These are phyloP conservation scores for Mythimna lalbum DNA, from an alignment of 2,888 invertebrate species.

Conservation along the genomic window DNA sequence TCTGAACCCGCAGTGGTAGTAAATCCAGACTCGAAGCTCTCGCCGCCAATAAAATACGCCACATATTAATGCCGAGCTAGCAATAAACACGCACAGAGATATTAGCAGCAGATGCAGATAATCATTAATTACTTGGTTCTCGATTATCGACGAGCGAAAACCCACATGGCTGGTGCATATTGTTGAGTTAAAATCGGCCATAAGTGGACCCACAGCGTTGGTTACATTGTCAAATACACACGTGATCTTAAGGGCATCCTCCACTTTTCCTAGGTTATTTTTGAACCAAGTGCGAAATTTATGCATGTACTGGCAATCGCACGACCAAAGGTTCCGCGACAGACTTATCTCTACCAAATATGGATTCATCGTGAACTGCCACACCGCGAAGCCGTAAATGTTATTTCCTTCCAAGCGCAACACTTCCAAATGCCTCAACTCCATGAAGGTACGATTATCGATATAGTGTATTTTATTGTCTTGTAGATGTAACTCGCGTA, in stretches of 20 bases:
- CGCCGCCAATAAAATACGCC: constrained; percentile 95
- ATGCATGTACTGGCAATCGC: constrained; percentile 96
- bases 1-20: constrained; percentile 95
- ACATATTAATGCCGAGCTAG: constrained; percentile 94
- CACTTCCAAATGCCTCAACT: constrained; percentile 95
- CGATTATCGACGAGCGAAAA: constrained; percentile 93
- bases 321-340: constrained; percentile 97
- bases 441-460: constrained; percentile 96
- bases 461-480: constrained; percentile 95
- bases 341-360: constrained; percentile 96
- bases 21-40: constrained; percentile 96
- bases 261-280: constrained; percentile 94
- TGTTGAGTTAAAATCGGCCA: constrained; percentile 95
- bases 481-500: constrained; percentile 96
- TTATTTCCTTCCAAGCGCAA: constrained; percentile 96
- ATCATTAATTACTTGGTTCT: constrained; percentile 95
- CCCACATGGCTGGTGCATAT: constrained; percentile 94
- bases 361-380: constrained; percentile 96
- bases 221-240: constrained; percentile 94
- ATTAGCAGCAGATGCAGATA: constrained; percentile 95
- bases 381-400: constrained; percentile 95
- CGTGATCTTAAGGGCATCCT: constrained; percentile 94
- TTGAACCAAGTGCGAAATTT: constrained; percentile 95
- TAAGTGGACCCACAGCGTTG: constrained; percentile 92
- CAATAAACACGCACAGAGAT: constrained; percentile 94